phyloP scores from a whole-genome alignment of 2,888 invertebrate genomes.

The Chironomus riparius region DNA sequence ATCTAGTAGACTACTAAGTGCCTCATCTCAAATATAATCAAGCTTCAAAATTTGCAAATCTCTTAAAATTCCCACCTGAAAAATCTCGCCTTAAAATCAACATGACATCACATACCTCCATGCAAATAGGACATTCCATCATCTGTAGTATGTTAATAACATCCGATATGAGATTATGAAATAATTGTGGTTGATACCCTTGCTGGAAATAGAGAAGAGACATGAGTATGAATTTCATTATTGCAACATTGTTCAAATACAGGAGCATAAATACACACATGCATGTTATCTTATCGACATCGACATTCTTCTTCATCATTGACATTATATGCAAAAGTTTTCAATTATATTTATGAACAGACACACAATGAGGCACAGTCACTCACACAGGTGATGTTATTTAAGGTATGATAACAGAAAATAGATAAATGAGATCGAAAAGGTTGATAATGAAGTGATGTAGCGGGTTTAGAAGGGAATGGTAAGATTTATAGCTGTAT shows the following conservation, averaged over 20 bases:
- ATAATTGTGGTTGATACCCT: conserved; percentile 32
- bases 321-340: background rate
- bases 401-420: background rate
- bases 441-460: too few species aligned
- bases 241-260: background rate
- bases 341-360: background rate
- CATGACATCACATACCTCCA: conserved; percentile 38
- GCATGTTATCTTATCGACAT: conserved; percentile 11
- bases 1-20: too few species aligned
- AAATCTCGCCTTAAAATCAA: too few species aligned
- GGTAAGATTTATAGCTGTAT: too few species aligned
- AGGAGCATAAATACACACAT: background rate
- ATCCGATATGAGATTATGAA: conserved; percentile 44
- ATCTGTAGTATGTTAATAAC: conserved; percentile 44
- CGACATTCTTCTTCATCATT: background rate
- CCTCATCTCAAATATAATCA: too few species aligned
- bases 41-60: too few species aligned
- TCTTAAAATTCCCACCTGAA: too few species aligned
- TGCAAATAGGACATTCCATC: conserved; percentile 45
- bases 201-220: background rate
- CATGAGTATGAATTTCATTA: background rate
- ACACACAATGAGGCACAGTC: too few species aligned
- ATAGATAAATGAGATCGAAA: background rate
- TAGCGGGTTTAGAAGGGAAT: too few species aligned
- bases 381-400: background rate